Evolutionary conservation across 2,888 invertebrate genomes (phyloP).

Genomic region (Eupithecia insigniata): DNA sequence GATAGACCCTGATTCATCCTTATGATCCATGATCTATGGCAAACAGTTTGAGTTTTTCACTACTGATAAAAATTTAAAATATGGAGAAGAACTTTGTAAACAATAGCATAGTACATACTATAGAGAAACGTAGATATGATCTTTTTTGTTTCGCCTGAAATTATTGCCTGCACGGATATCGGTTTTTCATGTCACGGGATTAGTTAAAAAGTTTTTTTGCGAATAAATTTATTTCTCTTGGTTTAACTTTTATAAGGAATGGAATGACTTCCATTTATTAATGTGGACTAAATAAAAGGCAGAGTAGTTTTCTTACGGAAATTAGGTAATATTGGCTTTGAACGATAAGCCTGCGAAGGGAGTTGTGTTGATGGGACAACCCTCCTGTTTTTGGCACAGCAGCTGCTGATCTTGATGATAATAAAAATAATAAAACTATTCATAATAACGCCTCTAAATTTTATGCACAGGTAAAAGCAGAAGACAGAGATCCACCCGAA

Average conservation of each 20-base stretch:
- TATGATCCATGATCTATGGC: too few relatives aligned
- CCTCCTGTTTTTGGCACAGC: not conserved
- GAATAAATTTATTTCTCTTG: not conserved
- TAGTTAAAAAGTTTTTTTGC: not conserved
- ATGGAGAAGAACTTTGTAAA: not conserved
- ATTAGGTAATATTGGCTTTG: not conserved
- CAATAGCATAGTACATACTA: not conserved
- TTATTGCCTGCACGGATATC: not conserved
- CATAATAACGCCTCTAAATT: not conserved
- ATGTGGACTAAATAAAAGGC: not conserved
- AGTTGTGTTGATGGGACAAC: not conserved
- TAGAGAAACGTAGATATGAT: not conserved
- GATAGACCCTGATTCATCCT: too few relatives aligned
- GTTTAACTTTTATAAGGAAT: not conserved
- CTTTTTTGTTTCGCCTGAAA: not conserved
- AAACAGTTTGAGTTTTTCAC: too few relatives aligned
- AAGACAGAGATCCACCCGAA: constrained; percentile 89
- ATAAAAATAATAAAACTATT: not conserved
- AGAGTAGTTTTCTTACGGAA: not conserved
- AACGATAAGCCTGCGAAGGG: not conserved
- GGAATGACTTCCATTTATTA: not conserved
- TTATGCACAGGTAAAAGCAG: constrained; percentile 86
- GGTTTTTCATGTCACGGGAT: not conserved
- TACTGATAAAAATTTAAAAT: too few relatives aligned
- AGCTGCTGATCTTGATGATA: not conserved